These are phyloP conservation scores for Silurus asotus DNA, from an alignment of 2,113 vertebrate genomes.

Conservation along the genomic window DNA sequence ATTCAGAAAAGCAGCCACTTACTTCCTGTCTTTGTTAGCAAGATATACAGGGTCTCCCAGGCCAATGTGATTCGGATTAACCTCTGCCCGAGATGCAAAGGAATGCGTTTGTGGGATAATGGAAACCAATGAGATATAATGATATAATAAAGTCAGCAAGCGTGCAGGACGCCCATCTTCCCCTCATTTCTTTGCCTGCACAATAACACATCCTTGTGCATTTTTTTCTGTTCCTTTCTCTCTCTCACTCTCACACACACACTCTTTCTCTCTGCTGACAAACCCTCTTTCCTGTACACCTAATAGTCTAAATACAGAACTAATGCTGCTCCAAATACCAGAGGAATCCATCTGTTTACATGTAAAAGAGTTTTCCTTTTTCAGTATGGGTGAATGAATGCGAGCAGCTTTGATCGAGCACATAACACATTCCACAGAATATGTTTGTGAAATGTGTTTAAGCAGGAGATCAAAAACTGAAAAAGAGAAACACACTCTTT, in stretches of 20 bases:
- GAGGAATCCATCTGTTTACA: conserved; percentile 3
- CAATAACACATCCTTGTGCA: conserved; percentile 49
- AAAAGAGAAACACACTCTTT: not conserved
- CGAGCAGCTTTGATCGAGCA: conserved; percentile 5
- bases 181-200: conserved; percentile 27
- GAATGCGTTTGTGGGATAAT: conserved; percentile 56
- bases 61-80: conserved; percentile 50
- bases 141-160: conserved; percentile 51
- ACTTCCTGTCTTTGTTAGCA: conserved; percentile 40
- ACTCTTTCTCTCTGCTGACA: not conserved
- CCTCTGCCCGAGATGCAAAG: conserved; percentile 48
- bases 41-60: conserved; percentile 27
- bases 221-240: not conserved
- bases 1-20: conserved; percentile 47
- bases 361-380: conserved; percentile 18
- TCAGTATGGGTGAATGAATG: conserved; percentile 17
- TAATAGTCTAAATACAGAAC: conserved; percentile 17
- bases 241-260: conserved; percentile 8
- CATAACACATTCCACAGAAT: conserved; percentile 11
- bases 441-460: conserved; percentile 18
- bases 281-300: conserved; percentile 1
- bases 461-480: conserved; percentile 9
- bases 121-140: conserved; percentile 52
- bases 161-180: conserved; percentile 1
- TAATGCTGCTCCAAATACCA: not conserved